Evolutionary conservation across 2,113 vertebrate genomes (phyloP), one percentile per base, ranked within the genome.

Genomic region (Eurypyga helias): DNA sequence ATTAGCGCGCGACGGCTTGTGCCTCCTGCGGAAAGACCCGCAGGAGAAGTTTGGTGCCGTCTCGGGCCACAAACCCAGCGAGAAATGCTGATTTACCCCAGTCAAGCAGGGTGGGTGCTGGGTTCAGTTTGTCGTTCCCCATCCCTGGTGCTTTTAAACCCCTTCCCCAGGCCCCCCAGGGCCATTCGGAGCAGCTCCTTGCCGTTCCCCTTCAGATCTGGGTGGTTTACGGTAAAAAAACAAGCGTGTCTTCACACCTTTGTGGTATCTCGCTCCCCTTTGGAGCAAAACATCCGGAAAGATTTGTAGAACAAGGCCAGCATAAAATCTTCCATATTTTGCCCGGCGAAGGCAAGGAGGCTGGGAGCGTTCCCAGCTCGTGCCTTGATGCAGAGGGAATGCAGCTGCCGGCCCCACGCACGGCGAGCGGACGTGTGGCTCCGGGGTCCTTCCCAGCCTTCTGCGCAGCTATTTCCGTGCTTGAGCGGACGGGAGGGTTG

Each of bases 381-480:
- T 29, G 66, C 41, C 60, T 17, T 4, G 43, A 4, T 12, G 51
- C 4, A 9, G 34, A 43, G n/a, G n/a, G 75, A 46, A n/a, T 1
- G 1, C 19, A 2, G 76, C 31, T 5, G 4, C 29, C 6, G 51
- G 7, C 17, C 46, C 18, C 14, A 1, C 0, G 33, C 26, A 16
- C 21, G 2, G 38, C 2, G 5, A 18, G 83, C 5, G 19, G 1
- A 4, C 25, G 45, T 0, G 9, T 2, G 26, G 7, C 33, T 33
- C 38, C 5, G 1, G 17, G 3, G 25, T 31, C 83, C 21, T 43
- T 7, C 45, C 31, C 81, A 31, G 31, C 41, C 38, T 21, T 28
- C 55, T 45, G 21, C 46, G 12, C 52, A 9, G 10, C 13, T 31
- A 6, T 31, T 34, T 49, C 20, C 43, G 2, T 26, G 36, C 55